These are phyloP conservation scores for Rosalia funebris DNA, from an alignment of 2,888 invertebrate species.

Conservation along the genomic window DNA sequence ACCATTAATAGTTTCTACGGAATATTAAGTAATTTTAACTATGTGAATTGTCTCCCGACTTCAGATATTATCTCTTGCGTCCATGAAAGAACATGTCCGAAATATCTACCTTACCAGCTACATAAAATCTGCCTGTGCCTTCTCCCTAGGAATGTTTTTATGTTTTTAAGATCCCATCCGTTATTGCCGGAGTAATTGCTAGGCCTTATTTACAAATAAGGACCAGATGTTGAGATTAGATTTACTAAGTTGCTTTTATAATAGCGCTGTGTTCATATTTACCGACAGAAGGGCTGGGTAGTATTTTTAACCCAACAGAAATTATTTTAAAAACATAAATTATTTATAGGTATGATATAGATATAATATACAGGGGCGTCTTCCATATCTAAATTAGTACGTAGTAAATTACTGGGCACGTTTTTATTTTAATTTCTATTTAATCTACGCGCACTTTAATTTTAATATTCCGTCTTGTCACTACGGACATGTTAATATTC, in stretches of 20 bases:
- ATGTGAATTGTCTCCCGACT: neutral
- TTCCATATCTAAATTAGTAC: neutral
- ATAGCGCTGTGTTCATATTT: conserved; percentile 20
- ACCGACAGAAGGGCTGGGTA: conserved; percentile 17
- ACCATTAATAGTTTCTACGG: no score
- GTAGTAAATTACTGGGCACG: neutral
- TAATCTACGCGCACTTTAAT: conserved; percentile 6
- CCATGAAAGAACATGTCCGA: neutral
- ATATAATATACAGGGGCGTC: neutral
- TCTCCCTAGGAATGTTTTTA: conserved; percentile 14
- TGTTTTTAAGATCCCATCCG: conserved; percentile 34
- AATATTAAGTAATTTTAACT: no score
- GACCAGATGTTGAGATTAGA: conserved; percentile 48
- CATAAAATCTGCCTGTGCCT: conserved; percentile 13
- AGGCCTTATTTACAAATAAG: conserved; percentile 50
- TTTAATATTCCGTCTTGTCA: conserved; percentile 14
- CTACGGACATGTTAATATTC: conserved; percentile 6
- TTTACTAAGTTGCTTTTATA: conserved; percentile 37
- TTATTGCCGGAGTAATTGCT: conserved; percentile 39
- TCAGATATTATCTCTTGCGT: neutral
- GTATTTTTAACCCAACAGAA: conserved; percentile 15
- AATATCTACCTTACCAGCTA: conserved; percentile 6
- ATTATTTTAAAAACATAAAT: conserved; percentile 21
- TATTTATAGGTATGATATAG: conserved; percentile 16
- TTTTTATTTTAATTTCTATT: conserved; percentile 1